Evolutionary conservation across 1,140 invertebrate species (phyloP).

Genomic region (Tachypleus tridentatus): DNA sequence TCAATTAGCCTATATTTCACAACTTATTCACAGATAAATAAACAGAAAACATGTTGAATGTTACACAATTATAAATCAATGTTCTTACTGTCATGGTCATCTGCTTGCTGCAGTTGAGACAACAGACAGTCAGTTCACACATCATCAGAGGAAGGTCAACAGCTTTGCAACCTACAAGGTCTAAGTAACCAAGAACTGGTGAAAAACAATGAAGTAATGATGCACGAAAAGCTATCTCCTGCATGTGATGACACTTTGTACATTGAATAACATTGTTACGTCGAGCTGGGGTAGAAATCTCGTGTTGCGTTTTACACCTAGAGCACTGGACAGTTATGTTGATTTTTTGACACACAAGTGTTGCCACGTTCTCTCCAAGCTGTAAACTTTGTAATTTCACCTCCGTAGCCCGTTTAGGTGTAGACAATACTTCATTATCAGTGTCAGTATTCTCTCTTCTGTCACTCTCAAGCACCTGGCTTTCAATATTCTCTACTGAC

Average conservation of each 20-base stretch:
- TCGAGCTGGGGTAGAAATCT: constrained; percentile 25
- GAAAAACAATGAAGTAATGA: constrained; percentile 31
- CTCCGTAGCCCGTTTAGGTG: constrained; percentile 27
- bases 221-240: constrained; percentile 29
- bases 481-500: neutral
- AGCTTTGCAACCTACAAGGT: constrained; percentile 30
- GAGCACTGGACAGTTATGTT: constrained; percentile 29
- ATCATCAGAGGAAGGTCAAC: constrained; percentile 33
- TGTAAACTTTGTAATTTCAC: constrained; percentile 28
- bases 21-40: too few species aligned
- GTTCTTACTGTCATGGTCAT: constrained; percentile 13
- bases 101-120: constrained; percentile 31
- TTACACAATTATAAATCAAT: too few species aligned
- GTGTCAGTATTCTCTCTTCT: neutral
- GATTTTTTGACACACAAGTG: constrained; percentile 27
- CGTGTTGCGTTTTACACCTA: constrained; percentile 31
- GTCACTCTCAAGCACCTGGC: neutral
- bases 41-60: too few species aligned
- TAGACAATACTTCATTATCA: neutral
- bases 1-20: too few species aligned
- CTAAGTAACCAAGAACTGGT: constrained; percentile 31
- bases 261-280: constrained; percentile 27
- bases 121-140: constrained; percentile 27
- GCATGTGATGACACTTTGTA: constrained; percentile 28
- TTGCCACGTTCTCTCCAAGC: constrained; percentile 27